A percentile compares a stretch with the other conserved stretches of the same genome.
Evolutionary conservation across 2,797 vertebrate genomes (phyloP).

Genomic region (Hyperoplus immaculatus): DNA sequence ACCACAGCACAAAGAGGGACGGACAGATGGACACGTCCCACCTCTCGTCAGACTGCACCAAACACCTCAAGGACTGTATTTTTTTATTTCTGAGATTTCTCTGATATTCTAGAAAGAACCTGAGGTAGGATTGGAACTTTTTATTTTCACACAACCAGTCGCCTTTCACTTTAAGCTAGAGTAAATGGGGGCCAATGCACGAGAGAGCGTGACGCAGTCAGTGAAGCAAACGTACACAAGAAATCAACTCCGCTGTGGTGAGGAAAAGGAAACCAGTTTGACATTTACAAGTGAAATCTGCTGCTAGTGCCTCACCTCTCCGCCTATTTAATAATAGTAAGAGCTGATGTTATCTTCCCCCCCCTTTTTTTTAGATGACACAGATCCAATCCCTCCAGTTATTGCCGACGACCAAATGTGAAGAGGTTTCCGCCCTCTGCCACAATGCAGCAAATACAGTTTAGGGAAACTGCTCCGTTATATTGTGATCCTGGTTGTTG

Average conservation of each 20-base stretch:
- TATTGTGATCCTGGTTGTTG: slow-evolving; percentile 27
- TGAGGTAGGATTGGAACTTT: neutral
- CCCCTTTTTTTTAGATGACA: too few species aligned
- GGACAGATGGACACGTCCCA: neutral
- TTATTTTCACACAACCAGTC: neutral
- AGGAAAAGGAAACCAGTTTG: slow-evolving; percentile 5
- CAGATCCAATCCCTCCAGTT: neutral
- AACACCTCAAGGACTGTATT: neutral
- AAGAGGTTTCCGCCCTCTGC: too few species aligned
- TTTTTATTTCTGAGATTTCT: neutral
- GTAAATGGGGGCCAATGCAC: neutral
- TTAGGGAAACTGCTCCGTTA: neutral
- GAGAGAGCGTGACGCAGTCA: neutral
- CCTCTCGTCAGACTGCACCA: neutral
- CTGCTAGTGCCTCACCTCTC: neutral
- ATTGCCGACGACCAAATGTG: too few species aligned
- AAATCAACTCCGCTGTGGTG: neutral
- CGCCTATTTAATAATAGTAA: neutral
- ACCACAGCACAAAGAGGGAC: neutral
- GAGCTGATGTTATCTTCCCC: neutral
- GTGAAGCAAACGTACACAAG: neutral
- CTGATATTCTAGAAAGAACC: neutral
- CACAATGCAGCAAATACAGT: neutral
- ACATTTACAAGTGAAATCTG: neutral
- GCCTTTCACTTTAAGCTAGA: neutral